Evolutionary conservation across 2,113 vertebrate genomes (phyloP).

Genomic region (Pterocles orientalis): DNA sequence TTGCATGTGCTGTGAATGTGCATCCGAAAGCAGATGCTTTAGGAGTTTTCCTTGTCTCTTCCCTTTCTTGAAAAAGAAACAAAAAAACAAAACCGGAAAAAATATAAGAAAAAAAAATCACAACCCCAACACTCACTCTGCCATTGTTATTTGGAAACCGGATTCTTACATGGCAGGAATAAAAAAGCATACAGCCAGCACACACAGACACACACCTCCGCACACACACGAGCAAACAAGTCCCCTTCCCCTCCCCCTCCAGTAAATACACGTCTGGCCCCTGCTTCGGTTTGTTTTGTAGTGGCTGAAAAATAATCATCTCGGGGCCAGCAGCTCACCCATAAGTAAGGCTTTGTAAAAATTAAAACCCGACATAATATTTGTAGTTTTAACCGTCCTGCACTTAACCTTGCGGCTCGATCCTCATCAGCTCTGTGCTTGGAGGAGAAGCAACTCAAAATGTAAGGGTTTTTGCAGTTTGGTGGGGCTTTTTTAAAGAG

Average conservation of each 20-base stretch:
- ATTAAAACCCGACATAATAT: not conserved
- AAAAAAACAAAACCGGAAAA: not conserved
- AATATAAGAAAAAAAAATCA: not conserved
- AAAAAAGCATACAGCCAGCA: not conserved
- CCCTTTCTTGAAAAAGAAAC: not conserved
- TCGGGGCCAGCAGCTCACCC: not conserved
- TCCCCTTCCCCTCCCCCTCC: conserved; percentile 46
- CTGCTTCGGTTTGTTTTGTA: conserved; percentile 51
- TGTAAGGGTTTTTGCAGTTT: not conserved
- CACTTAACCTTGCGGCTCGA: not conserved
- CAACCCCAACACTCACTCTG: not conserved
- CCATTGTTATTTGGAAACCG: conserved; percentile 36
- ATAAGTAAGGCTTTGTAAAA: not conserved
- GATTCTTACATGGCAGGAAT: conserved; percentile 31
- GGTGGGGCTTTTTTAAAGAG: not conserved
- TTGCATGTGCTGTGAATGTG: not conserved
- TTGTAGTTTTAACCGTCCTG: not conserved
- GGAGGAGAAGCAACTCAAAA: not conserved
- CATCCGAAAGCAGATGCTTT: not conserved
- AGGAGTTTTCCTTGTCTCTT: conserved; percentile 9
- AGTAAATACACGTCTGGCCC: conserved; percentile 50
- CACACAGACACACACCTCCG: not conserved
- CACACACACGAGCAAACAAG: conserved; percentile 40
- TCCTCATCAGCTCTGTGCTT: not conserved
- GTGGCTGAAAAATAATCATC: conserved; percentile 59